These are phyloP conservation scores for Pyxicephalus adspersus DNA, from an alignment of 2,113 vertebrate genomes.

Conservation along the genomic window DNA sequence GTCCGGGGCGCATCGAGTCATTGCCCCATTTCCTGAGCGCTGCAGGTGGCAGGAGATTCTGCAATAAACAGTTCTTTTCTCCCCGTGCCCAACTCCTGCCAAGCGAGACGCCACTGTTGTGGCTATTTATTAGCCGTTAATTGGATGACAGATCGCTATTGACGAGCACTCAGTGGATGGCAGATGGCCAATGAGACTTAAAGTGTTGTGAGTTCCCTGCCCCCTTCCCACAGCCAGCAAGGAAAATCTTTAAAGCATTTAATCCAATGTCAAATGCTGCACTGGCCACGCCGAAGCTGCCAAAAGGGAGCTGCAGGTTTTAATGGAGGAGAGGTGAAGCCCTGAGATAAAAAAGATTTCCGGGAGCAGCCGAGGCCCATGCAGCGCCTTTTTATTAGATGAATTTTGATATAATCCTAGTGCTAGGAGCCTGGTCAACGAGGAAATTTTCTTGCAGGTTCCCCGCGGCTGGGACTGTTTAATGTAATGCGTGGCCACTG, in stretches of 20 bases:
- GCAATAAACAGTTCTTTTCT: slow-evolving; percentile 15
- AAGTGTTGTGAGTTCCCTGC: slow-evolving; percentile 56
- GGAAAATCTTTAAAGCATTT: slow-evolving; percentile 55
- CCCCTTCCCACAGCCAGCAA: slow-evolving; percentile 39
- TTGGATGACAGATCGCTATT: slow-evolving; percentile 71
- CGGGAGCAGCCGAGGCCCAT: not conserved
- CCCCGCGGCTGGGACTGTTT: slow-evolving; percentile 9
- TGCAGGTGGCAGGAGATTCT: slow-evolving; percentile 20
- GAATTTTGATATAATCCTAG: slow-evolving; percentile 13
- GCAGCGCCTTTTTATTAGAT: slow-evolving; percentile 13
- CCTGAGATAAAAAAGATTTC: slow-evolving; percentile 1
- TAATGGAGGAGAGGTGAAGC: slow-evolving; percentile 20
- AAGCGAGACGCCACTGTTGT: slow-evolving; percentile 51
- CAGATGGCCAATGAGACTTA: slow-evolving; percentile 68
- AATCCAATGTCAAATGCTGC: slow-evolving; percentile 53
- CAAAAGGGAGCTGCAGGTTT: slow-evolving; percentile 32
- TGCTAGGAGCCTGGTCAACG: not conserved
- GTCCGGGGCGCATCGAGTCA: not conserved
- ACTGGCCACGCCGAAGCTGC: slow-evolving; percentile 10
- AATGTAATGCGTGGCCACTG: not conserved
- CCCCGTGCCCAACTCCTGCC: slow-evolving; percentile 41
- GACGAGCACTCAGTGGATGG: slow-evolving; percentile 64
- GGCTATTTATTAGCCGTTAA: slow-evolving; percentile 72
- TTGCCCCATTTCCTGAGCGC: not conserved
- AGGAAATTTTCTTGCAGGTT: not conserved